Percentiles rank a stretch among this genome's conserved stretches.
Conservation (phyloP, 2,888 invertebrate genomes). For the Eilema depressum region DNA sequence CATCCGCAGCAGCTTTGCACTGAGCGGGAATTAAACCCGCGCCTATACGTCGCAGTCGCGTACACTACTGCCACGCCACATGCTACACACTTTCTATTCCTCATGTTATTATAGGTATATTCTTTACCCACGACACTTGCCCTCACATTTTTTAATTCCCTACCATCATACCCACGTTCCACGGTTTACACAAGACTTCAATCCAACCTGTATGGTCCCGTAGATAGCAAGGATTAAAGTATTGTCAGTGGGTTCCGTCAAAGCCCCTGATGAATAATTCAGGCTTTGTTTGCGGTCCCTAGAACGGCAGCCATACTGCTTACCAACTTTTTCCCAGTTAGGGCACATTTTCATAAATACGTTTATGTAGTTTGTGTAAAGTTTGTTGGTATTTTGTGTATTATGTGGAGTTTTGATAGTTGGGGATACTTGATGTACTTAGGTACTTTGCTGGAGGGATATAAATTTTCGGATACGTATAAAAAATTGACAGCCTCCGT, state of each 20-base stretch:
- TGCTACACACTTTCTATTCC: too few relatives aligned
- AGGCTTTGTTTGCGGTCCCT: conserved; percentile 21
- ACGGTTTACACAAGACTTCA: not conserved
- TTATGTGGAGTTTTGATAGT: not conserved
- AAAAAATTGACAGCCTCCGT: too few relatives aligned
- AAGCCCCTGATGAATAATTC: conserved; percentile 45
- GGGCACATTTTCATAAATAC: conserved; percentile 8
- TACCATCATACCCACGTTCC: not conserved
- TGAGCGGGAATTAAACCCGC: too few relatives aligned
- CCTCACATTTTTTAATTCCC: not conserved
- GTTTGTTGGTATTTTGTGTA: not conserved
- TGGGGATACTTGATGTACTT: not conserved
- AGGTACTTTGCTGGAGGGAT: not conserved
- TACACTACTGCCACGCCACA: too few relatives aligned
- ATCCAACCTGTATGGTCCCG: conserved; percentile 13
- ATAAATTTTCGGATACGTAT: too few relatives aligned
- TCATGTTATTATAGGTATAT: too few relatives aligned
- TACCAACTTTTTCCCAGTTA: conserved; percentile 14
- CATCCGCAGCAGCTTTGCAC: too few relatives aligned
- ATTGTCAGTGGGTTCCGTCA: conserved; percentile 32
- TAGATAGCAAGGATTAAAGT: conserved; percentile 49
- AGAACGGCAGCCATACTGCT: not conserved
- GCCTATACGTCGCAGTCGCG: too few relatives aligned
- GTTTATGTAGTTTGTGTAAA: not conserved
- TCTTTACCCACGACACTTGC: too few relatives aligned